phyloP scores from a whole-genome alignment of 2,888 invertebrate species.

The Tachina lurida region DNA sequence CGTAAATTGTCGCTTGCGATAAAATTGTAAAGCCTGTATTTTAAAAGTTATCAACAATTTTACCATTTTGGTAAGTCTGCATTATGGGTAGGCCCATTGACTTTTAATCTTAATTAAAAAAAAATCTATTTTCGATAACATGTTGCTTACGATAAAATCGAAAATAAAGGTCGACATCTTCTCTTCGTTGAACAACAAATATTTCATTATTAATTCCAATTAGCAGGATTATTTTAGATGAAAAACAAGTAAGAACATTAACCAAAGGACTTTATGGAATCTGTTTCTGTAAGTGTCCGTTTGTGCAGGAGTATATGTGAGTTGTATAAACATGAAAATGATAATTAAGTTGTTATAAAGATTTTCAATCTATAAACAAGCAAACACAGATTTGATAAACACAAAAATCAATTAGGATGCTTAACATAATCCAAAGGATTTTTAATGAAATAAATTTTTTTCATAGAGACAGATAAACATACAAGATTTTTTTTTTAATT shows the following conservation, averaged over 20 bases:
- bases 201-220: constrained; percentile 56
- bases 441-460: not conserved
- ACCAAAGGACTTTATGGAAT: constrained; percentile 8
- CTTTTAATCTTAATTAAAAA: too few relatives aligned
- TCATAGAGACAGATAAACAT: not conserved
- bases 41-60: too few relatives aligned
- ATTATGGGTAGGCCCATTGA: too few relatives aligned
- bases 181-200: not conserved
- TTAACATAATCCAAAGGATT: constrained; percentile 23
- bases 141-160: too few relatives aligned
- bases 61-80: too few relatives aligned
- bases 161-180: too few relatives aligned
- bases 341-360: constrained; percentile 37
- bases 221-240: constrained; percentile 25
- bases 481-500: too few relatives aligned
- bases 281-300: not conserved
- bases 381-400: constrained; percentile 46
- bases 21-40: too few relatives aligned
- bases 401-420: constrained; percentile 59
- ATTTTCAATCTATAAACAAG: constrained; percentile 18
- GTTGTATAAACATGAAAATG: not conserved
- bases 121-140: too few relatives aligned
- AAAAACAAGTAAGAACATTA: constrained; percentile 12
- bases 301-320: not conserved
- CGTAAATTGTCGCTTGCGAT: too few relatives aligned